phyloP scores from a whole-genome alignment of 2,113 vertebrate genomes.

The Callipepla squamata region DNA sequence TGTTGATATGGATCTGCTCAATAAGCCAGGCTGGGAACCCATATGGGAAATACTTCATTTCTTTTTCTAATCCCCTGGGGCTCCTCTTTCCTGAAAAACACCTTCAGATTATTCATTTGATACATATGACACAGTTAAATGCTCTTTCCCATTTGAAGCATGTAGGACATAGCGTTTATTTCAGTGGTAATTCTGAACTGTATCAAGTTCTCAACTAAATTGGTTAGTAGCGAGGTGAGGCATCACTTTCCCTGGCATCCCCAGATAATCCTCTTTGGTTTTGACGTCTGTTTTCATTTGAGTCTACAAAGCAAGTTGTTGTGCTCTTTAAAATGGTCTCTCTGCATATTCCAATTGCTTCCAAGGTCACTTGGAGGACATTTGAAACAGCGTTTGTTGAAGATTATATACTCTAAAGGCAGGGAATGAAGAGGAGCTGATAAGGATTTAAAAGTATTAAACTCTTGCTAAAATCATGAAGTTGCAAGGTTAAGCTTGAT shows the following conservation, averaged over 20 bases:
- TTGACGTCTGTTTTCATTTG: background rate
- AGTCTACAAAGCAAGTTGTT: background rate
- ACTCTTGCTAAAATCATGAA: constrained; percentile 6
- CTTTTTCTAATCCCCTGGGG: background rate
- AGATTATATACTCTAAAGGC: constrained; percentile 44
- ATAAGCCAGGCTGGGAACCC: background rate
- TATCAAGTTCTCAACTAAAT: background rate
- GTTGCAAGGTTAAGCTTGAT: constrained; percentile 34
- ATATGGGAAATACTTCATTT: background rate
- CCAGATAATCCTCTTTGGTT: background rate
- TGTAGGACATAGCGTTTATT: background rate
- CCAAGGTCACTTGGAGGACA: constrained; percentile 58
- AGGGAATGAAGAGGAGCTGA: constrained; percentile 52
- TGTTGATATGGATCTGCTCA: constrained; percentile 34
- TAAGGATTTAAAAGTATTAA: constrained; percentile 46
- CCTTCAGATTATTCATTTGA: constrained; percentile 7
- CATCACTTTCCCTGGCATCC: background rate
- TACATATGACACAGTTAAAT: background rate
- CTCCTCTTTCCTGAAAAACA: constrained; percentile 12
- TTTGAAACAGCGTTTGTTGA: constrained; percentile 30
- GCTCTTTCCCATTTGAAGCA: background rate
- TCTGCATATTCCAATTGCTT: constrained; percentile 11
- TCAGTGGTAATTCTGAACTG: background rate
- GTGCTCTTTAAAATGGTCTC: background rate
- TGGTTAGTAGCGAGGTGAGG: background rate